Base-by-base conservation (phyloP, 2,113 vertebrate genomes). In the Thunnus thynnus region DNA sequence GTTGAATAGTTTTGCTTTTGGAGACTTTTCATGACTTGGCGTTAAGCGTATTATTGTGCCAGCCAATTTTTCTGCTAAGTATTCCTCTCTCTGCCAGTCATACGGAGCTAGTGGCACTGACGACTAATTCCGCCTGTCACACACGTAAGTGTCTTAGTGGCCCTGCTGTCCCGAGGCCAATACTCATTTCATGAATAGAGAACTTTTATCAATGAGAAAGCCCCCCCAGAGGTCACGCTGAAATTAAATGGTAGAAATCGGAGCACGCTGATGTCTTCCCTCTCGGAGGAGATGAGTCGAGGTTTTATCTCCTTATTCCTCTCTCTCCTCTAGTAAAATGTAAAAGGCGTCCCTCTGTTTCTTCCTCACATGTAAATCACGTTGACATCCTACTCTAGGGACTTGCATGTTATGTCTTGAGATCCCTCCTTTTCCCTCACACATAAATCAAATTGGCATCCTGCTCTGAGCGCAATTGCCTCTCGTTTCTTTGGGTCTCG, bases 391-490 rank as follows among this genome's bases (percentile, higher is more conserved):
- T 16, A 41, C 88, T 88, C 85, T 8, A 9, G 85, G 91, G 85
- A 85, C 54, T 82, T 2, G 22, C 66, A 57, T 83, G 83, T 89
- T 80, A 74, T 80, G 88, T 84, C 78, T 88, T 73, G 55, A 78
- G 86, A 90, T 72, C 62, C 76, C 62, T 78, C 52, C 75, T 84
- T 87, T 78, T 76, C 47, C 82, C 80, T 83, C 60, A 16, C 72
- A 61, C 85, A 90, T 92, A 89, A 93, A 94, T 92, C 90, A 93
- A 86, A 84, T 72, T 88, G 89, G 80, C 87, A 86, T 82, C 71
- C 18, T 0, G 27, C 60, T 83, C 71, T 60, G 55, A 20, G 13
- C 36, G 18, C 54, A 16, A 78, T 62, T 54, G 78, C 61, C 72
- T 77, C 61, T 58, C 6, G 9, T 79, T 82, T 89, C 80, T 89